Evolutionary conservation across 2,113 vertebrate genomes (phyloP), one percentile per base, ranked within the genome.

Genomic region (Desmodus rotundus): DNA sequence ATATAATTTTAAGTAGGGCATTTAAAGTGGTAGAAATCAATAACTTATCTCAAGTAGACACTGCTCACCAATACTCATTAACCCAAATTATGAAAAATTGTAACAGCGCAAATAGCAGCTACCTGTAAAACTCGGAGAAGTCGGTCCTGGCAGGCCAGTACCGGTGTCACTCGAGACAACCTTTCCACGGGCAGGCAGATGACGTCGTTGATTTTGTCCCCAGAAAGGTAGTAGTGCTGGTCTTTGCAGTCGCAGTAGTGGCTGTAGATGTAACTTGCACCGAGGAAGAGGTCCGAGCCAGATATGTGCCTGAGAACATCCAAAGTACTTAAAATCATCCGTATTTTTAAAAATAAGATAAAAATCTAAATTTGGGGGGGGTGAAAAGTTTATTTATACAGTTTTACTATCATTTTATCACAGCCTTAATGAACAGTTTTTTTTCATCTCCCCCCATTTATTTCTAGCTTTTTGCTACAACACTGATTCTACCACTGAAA

Each of bases 171-270:
- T 11, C 94, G 97, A 36, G 98, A 97, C 73, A 99, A 81, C 90
- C 98, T 99, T 92, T 99, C 99, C 2, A 98, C 98, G 1, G 99
- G 99, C 95, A 99, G 98, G 97, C 99, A 99, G 83, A 99, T 98
- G n/a, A 99, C 98, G 41, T 99, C 99, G n/a, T 99, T 99, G 98
- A 99, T 99, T 98, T 99, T 99, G 98, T 99, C 99, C 96, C 99
- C 99, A 4, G 99, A 99, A 0, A 99, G 98, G 97, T 99, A 99
- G 93, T 99, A 99, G 98, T 99, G 98, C 84, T 99, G 99, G 97
- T 99, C 99, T 98, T 99, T 99, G 98, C 99, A 99, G 98, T 99
- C 99, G 89, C 99, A 99, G 96, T 99, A 99, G 98, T 99, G 99
- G 98, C 99, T 99, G 98, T 99, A 99, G 98, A 99, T 99, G 88